These are phyloP conservation scores for Rhinoraja longicauda DNA, from an alignment of 2,797 vertebrate genomes.

Conservation along the genomic window DNA sequence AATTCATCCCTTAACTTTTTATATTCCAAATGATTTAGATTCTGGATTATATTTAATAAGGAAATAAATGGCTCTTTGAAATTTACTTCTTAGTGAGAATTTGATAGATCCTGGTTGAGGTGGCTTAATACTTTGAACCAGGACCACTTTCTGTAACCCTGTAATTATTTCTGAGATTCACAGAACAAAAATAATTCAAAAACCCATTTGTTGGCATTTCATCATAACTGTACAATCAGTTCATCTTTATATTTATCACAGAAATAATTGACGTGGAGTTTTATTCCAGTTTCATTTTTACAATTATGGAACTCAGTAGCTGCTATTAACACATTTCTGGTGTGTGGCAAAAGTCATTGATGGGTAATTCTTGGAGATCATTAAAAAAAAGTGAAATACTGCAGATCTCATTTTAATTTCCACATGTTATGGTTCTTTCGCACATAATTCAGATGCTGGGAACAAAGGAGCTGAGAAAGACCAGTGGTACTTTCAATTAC, in stretches of 20 bases:
- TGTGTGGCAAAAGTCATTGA: neutral
- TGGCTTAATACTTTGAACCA: neutral
- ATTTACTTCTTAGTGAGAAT: neutral
- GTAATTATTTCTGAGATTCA: neutral
- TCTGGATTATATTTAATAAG: neutral
- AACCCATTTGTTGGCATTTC: neutral
- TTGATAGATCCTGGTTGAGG: neutral
- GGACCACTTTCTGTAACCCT: neutral
- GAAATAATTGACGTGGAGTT: neutral
- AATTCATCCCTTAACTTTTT: neutral
- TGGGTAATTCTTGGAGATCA: neutral
- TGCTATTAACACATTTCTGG: neutral
- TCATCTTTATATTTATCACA: neutral
- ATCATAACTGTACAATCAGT: neutral
- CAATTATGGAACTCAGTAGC: neutral
- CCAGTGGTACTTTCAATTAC: neutral
- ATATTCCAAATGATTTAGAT: neutral
- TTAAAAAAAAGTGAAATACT: neutral
- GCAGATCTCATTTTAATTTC: neutral
- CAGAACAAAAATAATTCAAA: neutral
- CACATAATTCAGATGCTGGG: neutral
- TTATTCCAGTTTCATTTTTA: neutral
- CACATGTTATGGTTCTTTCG: neutral
- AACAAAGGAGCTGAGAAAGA: neutral
- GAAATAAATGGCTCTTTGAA: neutral